These are phyloP conservation scores for Lasioglossum lativentre DNA, from an alignment of 2,888 invertebrate genomes.

Conservation along the genomic window DNA sequence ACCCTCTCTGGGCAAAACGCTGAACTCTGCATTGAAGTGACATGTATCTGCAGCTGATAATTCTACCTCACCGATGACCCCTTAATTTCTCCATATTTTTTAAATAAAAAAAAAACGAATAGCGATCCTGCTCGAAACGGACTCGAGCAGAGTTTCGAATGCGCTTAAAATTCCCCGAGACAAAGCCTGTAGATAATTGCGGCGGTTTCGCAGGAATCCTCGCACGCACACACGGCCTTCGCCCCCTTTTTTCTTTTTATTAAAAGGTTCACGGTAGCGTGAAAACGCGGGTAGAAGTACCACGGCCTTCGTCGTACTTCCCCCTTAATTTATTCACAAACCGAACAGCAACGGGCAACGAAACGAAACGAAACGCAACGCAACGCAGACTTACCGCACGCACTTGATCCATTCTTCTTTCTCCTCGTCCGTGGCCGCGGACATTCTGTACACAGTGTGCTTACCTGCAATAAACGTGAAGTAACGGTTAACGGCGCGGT, in stretches of 20 bases:
- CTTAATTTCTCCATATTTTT: neutral
- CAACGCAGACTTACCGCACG: constrained; percentile 85
- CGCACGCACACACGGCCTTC: neutral
- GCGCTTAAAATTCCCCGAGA: neutral
- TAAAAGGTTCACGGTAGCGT: constrained; percentile 27
- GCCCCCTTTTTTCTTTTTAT: neutral
- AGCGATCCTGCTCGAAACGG: neutral
- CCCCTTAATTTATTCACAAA: constrained; percentile 33
- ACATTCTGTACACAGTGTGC: constrained; percentile 95
- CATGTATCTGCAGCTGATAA: neutral
- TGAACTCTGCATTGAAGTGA: no score
- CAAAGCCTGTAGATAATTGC: neutral
- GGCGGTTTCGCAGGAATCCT: neutral
- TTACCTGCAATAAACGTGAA: constrained; percentile 86
- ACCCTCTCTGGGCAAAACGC: no score
- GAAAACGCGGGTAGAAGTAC: neutral
- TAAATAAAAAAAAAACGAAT: neutral
- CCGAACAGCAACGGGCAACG: neutral
- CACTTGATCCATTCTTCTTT: constrained; percentile 98
- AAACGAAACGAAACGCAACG: neutral
- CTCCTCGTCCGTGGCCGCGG: constrained; percentile 97
- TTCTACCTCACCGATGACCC: neutral
- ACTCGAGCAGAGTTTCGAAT: neutral
- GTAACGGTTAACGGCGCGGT: constrained; percentile 39
- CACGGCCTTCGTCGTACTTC: neutral